Evolutionary conservation across 92 coral and sea anemone genomes (phyloP), one percentile per base, ranked within the genome.

Genomic region (Epizoanthus fatuus): DNA sequence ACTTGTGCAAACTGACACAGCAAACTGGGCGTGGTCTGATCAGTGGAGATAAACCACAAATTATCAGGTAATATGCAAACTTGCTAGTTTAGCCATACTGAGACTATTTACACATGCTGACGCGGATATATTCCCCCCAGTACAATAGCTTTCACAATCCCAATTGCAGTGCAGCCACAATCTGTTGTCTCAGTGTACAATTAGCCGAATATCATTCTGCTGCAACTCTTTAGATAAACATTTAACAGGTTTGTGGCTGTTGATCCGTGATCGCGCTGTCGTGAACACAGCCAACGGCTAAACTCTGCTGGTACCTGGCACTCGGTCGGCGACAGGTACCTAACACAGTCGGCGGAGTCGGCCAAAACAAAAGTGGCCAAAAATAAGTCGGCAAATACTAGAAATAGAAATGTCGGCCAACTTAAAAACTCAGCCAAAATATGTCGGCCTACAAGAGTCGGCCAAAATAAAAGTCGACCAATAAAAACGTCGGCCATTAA

Each of bases 91-190:
- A 37, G 47, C 54, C 69, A 59, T 20, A 17, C 13, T 37, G 39
- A 0, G 69, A 20, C 82, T 77, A 77, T 77, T 77, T 77, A 15
- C 35, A 59, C 45, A 44, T n/a, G 12, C 58, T 77, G 82, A 77
- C 82, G 70, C 17, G 2, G 17, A 40, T 67, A n/a, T 17, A 52
- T 42, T 70, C 16, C 35, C 32, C 53, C 53, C 3, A 47, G 53
- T 7, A 47, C 53, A 7, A 47, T 0, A 47, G 12, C 13, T 47
- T 47, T 16, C 2, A 5, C 32, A 53, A n/a, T 51, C 13, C 35
- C 17, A 72, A 51, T 17, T 72, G 11, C 2, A 10, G 51, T n/a
- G 32, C 25, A 44, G 14, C 57, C 8, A 57, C 39, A 47, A 72
- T 54, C 74, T 42, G 59, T 55, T 72, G 78, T 10, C 15, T 4